phyloP scores from a whole-genome alignment of 2,888 invertebrate species.

The Rhagonycha fulva region DNA sequence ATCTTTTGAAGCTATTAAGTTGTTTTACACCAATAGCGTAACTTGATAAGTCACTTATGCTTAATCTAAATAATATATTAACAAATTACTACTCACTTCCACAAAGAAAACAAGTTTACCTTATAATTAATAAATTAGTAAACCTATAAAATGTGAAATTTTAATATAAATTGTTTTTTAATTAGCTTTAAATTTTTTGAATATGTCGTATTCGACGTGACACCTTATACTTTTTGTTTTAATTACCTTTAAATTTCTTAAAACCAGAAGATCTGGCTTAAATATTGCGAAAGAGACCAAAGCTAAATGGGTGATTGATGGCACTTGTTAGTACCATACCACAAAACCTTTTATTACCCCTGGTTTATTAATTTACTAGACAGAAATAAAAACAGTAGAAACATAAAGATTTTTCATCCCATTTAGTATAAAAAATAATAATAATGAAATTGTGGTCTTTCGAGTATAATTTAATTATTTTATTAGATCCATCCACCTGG shows the following conservation, averaged over 20 bases:
- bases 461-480: not conserved
- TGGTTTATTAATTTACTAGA: not conserved
- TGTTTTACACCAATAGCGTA: not conserved
- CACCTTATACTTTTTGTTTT: not conserved
- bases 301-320: not conserved
- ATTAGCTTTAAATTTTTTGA: not conserved
- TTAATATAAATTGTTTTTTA: not conserved
- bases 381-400: not conserved
- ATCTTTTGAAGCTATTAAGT: not conserved
- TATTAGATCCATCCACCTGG: not conserved
- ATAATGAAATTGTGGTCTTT: not conserved
- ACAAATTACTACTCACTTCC: not conserved
- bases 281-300: not conserved
- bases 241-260: not conserved
- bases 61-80: not conserved
- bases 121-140: not conserved
- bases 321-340: not conserved
- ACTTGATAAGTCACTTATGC: not conserved
- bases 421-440: not conserved
- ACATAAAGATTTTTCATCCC: not conserved
- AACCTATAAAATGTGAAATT: not conserved
- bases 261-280: not conserved
- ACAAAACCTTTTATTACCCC: not conserved
- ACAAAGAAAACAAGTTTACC: not conserved
- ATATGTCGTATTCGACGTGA: not conserved